Base-by-base conservation (phyloP, 1,140 invertebrate genomes). In the Drosophila lini region DNA sequence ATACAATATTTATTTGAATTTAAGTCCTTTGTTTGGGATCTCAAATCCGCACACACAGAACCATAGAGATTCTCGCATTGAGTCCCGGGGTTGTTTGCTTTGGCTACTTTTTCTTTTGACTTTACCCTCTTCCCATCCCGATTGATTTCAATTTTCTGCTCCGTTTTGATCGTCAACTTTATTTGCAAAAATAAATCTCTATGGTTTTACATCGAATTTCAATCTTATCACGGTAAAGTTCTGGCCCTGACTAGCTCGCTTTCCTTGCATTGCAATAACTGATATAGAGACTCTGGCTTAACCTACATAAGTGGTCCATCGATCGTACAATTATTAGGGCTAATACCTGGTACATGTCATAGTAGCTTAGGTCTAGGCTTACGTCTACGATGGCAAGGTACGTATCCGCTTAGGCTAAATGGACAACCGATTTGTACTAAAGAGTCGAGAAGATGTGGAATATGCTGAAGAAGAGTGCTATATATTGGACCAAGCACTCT, bases 1-100 rank as follows among this genome's bases (percentile, higher is more conserved):
- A 90, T 90, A 90, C 86, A 90, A 90, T 90, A 90, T 90, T 90
- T 90, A 90, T 90, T 90, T 90, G 86, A 90, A 81, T 90, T 90
- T 90, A 90, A 90, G 85, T 90, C 85, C 75, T 73, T 90, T 90
- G 86, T 90, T 86, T 85, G 78, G 81, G 70, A 82, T 82, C 81
- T 77, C 45, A 85, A 90, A 90, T 85, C 84, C 70, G 86, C 84
- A 78, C 74, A 80, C 61, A 55, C 34, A 50, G 31, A 74, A 25
- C 74, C 22, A 68, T 36, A 64, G 40, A 60, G 53, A 67, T 47
- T 63, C 45, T 47, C 38, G 47, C 5, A 6, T 28, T 22, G n/a
- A 52, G 11, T 71, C 80, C 50, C 57, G 61, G 84, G 84, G 84
- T 89, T 89, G 84, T 90, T 89, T 89, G 71, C 75, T 88, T 83